A percentile compares a stretch with the other conserved stretches of the same genome.
These are phyloP conservation scores for Coptodon rendalli DNA, from an alignment of 2,113 vertebrate genomes.

Conservation along the genomic window DNA sequence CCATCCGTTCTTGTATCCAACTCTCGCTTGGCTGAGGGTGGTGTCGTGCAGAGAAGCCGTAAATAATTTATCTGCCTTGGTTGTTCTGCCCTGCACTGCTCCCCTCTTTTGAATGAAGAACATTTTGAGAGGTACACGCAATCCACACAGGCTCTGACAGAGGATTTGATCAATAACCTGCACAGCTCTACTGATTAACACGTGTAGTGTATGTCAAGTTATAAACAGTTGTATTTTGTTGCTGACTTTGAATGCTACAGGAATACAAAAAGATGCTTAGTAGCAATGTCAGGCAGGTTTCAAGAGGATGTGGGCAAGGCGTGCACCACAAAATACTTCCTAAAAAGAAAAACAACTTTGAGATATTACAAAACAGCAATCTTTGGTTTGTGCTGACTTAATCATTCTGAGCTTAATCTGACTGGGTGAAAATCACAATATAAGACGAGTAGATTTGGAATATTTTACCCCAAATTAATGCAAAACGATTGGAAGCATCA, in stretches of 20 bases:
- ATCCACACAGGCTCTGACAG: neutral
- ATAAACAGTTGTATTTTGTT: neutral
- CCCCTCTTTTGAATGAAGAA: constrained; percentile 12
- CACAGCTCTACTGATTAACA: neutral
- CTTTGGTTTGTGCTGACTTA: neutral
- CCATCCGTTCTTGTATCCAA: neutral
- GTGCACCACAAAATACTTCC: neutral
- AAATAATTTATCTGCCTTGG: constrained; percentile 59
- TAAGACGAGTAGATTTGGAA: neutral
- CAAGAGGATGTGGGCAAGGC: neutral
- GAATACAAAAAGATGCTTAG: neutral
- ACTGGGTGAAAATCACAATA: neutral
- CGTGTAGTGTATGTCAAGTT: neutral
- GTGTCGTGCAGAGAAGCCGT: constrained; percentile 56
- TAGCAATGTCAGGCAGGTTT: neutral
- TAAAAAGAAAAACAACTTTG: neutral
- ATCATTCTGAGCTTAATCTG: neutral
- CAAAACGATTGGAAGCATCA: neutral
- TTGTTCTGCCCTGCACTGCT: constrained; percentile 39
- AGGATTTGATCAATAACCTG: neutral
- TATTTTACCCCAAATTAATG: neutral
- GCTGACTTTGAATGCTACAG: neutral
- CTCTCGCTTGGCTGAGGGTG: constrained; percentile 3
- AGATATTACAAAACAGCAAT: neutral
- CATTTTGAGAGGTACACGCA: constrained; percentile 17